These are phyloP conservation scores for Druon quercuslanigerum DNA, from an alignment of 1,140 invertebrate genomes.

Conservation along the genomic window DNA sequence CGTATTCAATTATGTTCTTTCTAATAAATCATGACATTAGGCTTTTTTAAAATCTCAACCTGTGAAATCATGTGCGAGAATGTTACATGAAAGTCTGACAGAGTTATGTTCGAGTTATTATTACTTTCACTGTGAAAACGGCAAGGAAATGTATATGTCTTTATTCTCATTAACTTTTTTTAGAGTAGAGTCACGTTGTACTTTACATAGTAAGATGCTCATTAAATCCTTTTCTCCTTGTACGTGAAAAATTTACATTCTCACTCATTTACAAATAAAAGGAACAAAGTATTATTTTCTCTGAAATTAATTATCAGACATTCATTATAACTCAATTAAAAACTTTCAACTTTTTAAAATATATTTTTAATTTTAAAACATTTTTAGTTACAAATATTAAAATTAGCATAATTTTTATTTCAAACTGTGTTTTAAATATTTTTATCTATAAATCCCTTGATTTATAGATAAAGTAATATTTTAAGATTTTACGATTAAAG, in stretches of 20 bases:
- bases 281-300: too few species aligned
- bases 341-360: too few species aligned
- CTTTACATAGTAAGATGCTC: neutral
- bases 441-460: neutral
- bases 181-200: neutral
- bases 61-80: neutral
- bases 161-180: constrained; percentile 10
- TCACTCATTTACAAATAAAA: too few species aligned
- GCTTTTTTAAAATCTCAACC: neutral
- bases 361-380: neutral
- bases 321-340: too few species aligned
- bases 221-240: neutral
- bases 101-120: neutral
- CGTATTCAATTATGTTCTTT: neutral
- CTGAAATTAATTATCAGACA: too few species aligned
- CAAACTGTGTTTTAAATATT: neutral
- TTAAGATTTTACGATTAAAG: neutral
- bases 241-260: too few species aligned
- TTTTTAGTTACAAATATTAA: neutral
- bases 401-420: neutral
- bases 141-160: neutral
- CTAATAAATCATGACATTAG: neutral
- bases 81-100: constrained; percentile 1
- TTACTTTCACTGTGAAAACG: constrained; percentile 9
- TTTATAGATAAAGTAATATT: too few species aligned